These are phyloP conservation scores for Oithona nana DNA, from an alignment of 2,888 invertebrate genomes.

Conservation along the genomic window DNA sequence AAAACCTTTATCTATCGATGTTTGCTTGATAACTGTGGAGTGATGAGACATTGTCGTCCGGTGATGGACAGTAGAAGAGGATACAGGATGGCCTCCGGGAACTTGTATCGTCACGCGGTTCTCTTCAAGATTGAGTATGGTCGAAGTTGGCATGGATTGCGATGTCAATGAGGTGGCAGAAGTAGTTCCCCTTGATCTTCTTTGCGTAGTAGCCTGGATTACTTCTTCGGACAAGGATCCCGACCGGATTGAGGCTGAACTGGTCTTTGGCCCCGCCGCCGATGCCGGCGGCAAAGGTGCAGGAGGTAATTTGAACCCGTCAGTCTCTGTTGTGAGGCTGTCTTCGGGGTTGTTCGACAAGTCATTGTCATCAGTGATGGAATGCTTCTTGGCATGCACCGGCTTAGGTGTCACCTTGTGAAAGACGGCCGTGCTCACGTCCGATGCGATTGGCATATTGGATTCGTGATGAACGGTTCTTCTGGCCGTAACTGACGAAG, in stretches of 20 bases:
- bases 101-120: constrained; percentile 20
- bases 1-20: not conserved
- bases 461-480: not conserved
- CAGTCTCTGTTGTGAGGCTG: not conserved
- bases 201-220: not conserved
- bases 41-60: not conserved
- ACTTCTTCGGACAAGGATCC: not conserved
- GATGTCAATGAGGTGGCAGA: not conserved
- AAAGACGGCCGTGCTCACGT: not conserved
- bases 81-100: constrained; percentile 14
- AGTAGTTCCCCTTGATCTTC: not conserved
- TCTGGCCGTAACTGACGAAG: not conserved
- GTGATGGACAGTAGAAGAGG: not conserved
- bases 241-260: not conserved
- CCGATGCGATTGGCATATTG: not conserved
- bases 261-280: not conserved
- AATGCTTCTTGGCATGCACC: not conserved
- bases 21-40: not conserved
- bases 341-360: not conserved
- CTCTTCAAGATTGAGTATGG: constrained; percentile 17
- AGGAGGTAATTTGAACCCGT: not conserved
- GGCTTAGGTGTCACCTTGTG: not conserved
- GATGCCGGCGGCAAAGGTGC: not conserved
- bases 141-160: constrained; percentile 1
- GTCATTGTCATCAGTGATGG: not conserved